phyloP scores from a whole-genome alignment of 2,113 vertebrate species.

The Prionailurus viverrinus region DNA sequence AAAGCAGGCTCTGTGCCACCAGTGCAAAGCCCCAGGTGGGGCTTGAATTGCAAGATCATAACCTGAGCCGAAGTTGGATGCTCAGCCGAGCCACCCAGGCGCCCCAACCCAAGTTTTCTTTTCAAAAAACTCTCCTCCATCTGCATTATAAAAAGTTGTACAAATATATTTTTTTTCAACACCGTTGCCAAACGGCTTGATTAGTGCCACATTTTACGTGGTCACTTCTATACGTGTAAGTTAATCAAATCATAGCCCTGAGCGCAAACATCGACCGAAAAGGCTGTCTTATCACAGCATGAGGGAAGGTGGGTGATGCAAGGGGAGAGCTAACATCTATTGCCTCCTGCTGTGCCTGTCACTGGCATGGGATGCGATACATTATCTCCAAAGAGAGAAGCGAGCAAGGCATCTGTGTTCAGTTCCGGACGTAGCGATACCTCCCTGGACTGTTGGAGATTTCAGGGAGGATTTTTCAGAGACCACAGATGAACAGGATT shows the following conservation, averaged over 20 bases:
- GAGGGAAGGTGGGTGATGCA: neutral
- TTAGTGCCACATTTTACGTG: neutral
- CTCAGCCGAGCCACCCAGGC: too few species aligned
- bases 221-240: neutral
- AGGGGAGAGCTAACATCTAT: neutral
- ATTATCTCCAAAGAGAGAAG: neutral
- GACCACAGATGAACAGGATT: constrained; percentile 42
- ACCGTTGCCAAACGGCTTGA: neutral
- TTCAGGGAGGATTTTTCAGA: constrained; percentile 32
- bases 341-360: neutral
- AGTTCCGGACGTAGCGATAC: neutral
- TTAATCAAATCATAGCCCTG: neutral
- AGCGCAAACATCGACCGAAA: neutral
- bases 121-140: neutral
- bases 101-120: neutral
- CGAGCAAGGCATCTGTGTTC: neutral
- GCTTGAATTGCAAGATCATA: too few species aligned
- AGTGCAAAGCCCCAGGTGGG: too few species aligned
- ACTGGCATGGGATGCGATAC: neutral
- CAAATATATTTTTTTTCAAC: constrained; percentile 3
- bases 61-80: too few species aligned
- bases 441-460: neutral
- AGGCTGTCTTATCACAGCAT: neutral
- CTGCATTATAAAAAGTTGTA: neutral
- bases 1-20: too few species aligned